A percentile compares a stretch with the other conserved stretches of the same genome.
Conservation (phyloP, 2,888 invertebrate genomes). For the Rhingia rostrata region DNA sequence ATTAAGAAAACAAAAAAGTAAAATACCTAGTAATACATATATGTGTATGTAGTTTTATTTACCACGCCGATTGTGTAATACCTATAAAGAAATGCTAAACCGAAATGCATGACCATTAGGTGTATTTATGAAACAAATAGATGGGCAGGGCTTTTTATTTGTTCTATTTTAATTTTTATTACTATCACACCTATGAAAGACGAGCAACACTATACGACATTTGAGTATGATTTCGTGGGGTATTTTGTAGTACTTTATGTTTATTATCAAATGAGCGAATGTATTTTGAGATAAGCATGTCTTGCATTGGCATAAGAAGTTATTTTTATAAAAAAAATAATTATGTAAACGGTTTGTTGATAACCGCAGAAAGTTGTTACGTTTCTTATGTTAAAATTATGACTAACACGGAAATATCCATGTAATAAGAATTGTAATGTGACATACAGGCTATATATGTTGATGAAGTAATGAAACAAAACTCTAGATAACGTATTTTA, state of each 20-base stretch:
- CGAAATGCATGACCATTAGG: constrained; percentile 56
- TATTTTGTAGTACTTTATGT: constrained; percentile 1
- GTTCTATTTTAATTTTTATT: neutral
- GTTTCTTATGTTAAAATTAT: too few species aligned
- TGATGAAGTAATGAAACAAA: too few species aligned
- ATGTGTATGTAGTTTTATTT: neutral
- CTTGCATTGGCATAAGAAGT: neutral
- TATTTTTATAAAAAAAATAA: constrained; percentile 32
- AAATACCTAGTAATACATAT: constrained; percentile 19
- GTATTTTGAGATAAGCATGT: constrained; percentile 25
- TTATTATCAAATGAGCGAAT: constrained; percentile 12
- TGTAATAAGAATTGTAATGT: too few species aligned
- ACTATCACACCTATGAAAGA: constrained; percentile 6
- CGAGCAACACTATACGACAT: constrained; percentile 23
- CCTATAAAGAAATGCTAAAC: constrained; percentile 44
- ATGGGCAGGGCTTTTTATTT: neutral
- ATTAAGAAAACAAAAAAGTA: constrained; percentile 35
- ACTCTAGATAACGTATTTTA: too few species aligned
- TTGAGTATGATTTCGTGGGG: constrained; percentile 18
- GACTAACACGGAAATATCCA: too few species aligned
- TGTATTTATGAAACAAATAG: constrained; percentile 11
- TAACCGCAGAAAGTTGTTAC: neutral
- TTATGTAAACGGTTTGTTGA: constrained; percentile 18
- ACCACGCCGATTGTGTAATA: constrained; percentile 53
- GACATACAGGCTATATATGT: too few species aligned